Conservation (phyloP, 64 coral and sea anemone genomes). For the Catalaphyllia jardinei region DNA sequence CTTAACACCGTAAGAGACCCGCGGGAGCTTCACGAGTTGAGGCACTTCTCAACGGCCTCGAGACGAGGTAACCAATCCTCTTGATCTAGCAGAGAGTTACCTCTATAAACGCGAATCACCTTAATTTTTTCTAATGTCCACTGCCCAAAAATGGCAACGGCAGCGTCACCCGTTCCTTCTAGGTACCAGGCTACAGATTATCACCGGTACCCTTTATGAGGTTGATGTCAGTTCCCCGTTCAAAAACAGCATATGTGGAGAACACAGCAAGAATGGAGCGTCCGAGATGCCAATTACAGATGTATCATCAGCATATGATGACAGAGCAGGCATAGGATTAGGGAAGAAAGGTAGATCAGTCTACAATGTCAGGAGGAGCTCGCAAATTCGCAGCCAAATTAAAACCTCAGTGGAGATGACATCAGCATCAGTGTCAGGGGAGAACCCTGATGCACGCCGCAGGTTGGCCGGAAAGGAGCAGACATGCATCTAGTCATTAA, state of each 20-base stretch:
- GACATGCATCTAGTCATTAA: conserved; percentile 18
- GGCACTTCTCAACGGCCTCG: not conserved
- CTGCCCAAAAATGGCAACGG: not conserved
- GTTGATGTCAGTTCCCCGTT: conserved; percentile 13
- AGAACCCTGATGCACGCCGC: conserved; percentile 66
- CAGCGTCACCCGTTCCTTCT: conserved; percentile 2
- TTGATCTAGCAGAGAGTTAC: not conserved
- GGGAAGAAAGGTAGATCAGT: not conserved
- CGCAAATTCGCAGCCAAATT: conserved; percentile 1
- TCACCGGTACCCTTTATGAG: conserved; percentile 33
- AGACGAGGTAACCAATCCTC: not conserved
- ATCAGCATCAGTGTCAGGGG: conserved; percentile 49
- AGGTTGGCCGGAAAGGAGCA: conserved; percentile 23
- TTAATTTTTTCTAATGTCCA: not conserved
- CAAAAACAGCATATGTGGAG: not conserved
- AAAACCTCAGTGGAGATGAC: conserved; percentile 37
- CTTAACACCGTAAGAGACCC: not conserved
- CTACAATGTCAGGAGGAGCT: not conserved
- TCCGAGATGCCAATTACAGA: not conserved
- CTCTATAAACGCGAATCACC: conserved; percentile 18
- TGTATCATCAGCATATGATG: conserved; percentile 54
- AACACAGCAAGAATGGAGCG: conserved; percentile 4
- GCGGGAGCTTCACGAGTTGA: conserved; percentile 13
- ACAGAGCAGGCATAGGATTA: not conserved
- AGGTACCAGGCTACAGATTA: conserved; percentile 28